phyloP scores from a whole-genome alignment of 2,113 vertebrate species.

The Pampusana beccarii region DNA sequence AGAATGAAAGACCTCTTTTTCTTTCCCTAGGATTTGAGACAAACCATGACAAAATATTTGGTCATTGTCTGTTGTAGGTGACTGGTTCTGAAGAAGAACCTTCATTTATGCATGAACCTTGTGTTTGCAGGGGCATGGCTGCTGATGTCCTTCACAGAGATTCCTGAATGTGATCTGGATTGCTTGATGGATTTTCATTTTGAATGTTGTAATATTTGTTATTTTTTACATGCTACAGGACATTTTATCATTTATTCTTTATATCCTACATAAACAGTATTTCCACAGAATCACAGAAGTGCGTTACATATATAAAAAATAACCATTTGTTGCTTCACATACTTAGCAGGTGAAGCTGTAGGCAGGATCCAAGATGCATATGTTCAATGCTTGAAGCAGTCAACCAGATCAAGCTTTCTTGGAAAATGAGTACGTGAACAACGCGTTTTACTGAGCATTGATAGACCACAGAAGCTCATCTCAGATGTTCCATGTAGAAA shows the following conservation, averaged over 20 bases:
- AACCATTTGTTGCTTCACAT: neutral
- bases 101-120: rapidly evolving
- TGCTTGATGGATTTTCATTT: neutral
- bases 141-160: neutral
- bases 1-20: neutral
- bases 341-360: neutral
- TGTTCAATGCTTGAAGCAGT: neutral
- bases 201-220: neutral
- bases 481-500: neutral
- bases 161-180: neutral
- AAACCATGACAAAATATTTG: neutral
- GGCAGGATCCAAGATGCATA: neutral
- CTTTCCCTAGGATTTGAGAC: neutral
- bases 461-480: neutral
- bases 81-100: neutral
- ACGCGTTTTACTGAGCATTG: neutral
- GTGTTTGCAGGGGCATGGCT: neutral
- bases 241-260: neutral
- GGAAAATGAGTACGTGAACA: rapidly evolving
- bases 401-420: neutral
- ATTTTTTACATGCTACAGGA: neutral
- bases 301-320: neutral
- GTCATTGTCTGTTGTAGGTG: neutral
- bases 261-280: neutral
- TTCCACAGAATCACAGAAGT: neutral